Percentiles rank a stretch among this genome's conserved stretches.
Conservation (phyloP, 2,888 invertebrate species). For the Cataglyphis cursor region DNA sequence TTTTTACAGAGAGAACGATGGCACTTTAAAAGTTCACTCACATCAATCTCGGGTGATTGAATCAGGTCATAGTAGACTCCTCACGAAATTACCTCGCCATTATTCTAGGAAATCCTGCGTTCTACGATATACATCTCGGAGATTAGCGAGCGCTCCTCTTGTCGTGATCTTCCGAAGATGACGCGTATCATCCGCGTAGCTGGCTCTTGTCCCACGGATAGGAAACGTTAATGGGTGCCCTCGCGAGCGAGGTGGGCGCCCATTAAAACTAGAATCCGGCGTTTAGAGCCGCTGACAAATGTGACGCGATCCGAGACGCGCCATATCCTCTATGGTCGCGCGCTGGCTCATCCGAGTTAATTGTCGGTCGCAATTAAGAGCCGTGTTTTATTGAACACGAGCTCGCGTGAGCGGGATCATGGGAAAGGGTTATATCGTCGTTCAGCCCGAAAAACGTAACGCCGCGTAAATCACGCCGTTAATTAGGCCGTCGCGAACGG, state of each 20-base stretch:
- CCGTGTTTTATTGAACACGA: slow-evolving; percentile 71
- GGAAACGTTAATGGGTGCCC: slow-evolving; percentile 47
- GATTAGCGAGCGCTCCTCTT: not conserved
- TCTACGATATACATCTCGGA: slow-evolving; percentile 15
- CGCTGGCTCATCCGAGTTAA: slow-evolving; percentile 67
- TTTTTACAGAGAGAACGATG: not conserved
- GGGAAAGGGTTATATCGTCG: slow-evolving; percentile 55
- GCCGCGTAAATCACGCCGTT: slow-evolving; percentile 52
- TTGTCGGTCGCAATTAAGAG: slow-evolving; percentile 71
- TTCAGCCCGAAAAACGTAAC: slow-evolving; percentile 49
- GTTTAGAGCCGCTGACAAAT: slow-evolving; percentile 31
- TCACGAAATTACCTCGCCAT: not conserved
- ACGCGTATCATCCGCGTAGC: slow-evolving; percentile 16
- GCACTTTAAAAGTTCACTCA: slow-evolving; percentile 11
- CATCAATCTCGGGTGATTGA: slow-evolving; percentile 18
- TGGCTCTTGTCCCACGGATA: slow-evolving; percentile 44
- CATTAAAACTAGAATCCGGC: slow-evolving; percentile 49
- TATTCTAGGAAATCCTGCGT: slow-evolving; percentile 30
- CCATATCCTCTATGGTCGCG: not conserved
- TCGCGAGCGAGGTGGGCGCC: slow-evolving; percentile 1
- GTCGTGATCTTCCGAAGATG: slow-evolving; percentile 9
- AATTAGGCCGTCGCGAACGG: slow-evolving; percentile 41
- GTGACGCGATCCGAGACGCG: slow-evolving; percentile 37
- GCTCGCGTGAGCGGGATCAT: slow-evolving; percentile 53
- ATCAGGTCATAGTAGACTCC: not conserved